Percentiles rank a stretch among this genome's conserved stretches.
phyloP scores from a whole-genome alignment of 2,113 vertebrate species.

The Tachysurus vachellii region DNA sequence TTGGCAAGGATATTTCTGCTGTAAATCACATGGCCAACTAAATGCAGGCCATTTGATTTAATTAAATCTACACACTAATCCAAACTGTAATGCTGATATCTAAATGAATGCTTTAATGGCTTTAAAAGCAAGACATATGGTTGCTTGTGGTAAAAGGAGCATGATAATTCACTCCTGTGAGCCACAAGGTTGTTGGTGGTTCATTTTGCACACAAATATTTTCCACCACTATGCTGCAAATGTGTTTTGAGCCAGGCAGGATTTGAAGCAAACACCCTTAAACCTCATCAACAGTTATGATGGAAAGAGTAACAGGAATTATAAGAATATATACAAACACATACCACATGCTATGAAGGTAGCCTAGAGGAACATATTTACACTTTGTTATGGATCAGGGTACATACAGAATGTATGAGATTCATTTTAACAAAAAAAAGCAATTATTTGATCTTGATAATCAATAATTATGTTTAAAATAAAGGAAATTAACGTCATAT shows the following conservation, averaged over 20 bases:
- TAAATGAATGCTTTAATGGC: neutral
- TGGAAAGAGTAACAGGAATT: conserved; percentile 51
- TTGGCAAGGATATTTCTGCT: conserved; percentile 5
- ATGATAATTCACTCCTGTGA: neutral
- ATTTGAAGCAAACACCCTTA: conserved; percentile 51
- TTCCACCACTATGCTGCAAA: conserved; percentile 17
- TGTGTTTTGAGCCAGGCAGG: conserved; percentile 46
- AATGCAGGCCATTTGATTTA: neutral
- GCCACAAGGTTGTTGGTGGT: conserved; percentile 9
- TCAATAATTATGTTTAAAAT: neutral
- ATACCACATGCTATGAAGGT: conserved; percentile 12
- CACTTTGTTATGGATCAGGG: neutral
- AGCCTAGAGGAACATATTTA: conserved; percentile 24
- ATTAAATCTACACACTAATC: neutral
- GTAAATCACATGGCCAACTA: conserved; percentile 1
- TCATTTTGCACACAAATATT: conserved; percentile 30
- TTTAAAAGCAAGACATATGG: neutral
- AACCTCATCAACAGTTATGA: conserved; percentile 42
- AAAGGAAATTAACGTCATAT: neutral
- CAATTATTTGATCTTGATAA: neutral
- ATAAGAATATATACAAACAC: conserved; percentile 35
- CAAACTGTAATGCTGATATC: neutral
- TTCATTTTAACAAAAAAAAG: neutral
- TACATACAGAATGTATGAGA: neutral
- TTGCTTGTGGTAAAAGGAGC: neutral